Evolutionary conservation across 1,140 invertebrate genomes (phyloP), one percentile per base, ranked within the genome.

Genomic region (Sinella curviseta): DNA sequence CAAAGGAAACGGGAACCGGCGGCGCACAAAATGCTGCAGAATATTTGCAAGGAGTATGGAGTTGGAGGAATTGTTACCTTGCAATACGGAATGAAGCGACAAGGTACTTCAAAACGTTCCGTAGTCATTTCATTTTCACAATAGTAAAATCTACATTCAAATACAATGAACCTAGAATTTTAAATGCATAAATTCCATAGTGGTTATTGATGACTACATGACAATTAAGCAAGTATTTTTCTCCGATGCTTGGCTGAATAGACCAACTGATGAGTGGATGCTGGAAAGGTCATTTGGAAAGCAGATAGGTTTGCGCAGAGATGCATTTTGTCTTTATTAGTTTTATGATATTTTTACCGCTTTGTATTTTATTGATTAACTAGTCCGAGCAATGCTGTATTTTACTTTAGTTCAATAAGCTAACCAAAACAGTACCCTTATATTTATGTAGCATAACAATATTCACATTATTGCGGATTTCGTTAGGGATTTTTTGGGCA

Each of bases 401-500:
- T n/a, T n/a, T n/a, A n/a, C n/a, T n/a, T n/a, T n/a, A n/a, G n/a
- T n/a, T n/a, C n/a, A n/a, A n/a, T n/a, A n/a, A n/a, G n/a, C n/a
- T n/a, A n/a, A n/a, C n/a, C n/a, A n/a, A n/a, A n/a, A n/a, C n/a
- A n/a, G n/a, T n/a, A n/a, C n/a, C n/a, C n/a, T n/a, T n/a, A n/a
- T n/a, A n/a, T n/a, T n/a, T n/a, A n/a, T n/a, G n/a, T n/a, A n/a
- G n/a, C n/a, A n/a, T n/a, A n/a, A n/a, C n/a, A n/a, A n/a, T n/a
- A n/a, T n/a, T n/a, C n/a, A n/a, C n/a, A n/a, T n/a, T n/a, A n/a
- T n/a, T n/a, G n/a, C n/a, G n/a, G n/a, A n/a, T n/a, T n/a, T n/a
- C n/a, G n/a, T n/a, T 60, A 90, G 90, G 91, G 74, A 88, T 94
- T 3, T 82, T 94, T 0, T 85, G 94, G 0, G 93, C 91, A 0